Base-by-base conservation (phyloP, 1,140 invertebrate genomes). In the Pseudomyrmex sp. region DNA sequence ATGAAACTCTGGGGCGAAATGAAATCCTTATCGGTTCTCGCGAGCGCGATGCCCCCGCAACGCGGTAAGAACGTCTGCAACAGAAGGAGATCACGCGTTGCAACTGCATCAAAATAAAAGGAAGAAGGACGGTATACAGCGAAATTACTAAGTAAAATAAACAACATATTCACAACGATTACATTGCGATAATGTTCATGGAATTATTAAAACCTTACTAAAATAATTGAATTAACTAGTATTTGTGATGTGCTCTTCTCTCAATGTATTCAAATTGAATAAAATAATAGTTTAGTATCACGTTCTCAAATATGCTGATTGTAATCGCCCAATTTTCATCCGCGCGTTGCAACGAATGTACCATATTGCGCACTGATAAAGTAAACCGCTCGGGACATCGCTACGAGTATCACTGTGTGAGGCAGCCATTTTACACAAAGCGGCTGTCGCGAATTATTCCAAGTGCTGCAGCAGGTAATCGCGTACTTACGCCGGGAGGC, bases 1-100 rank as follows among this genome's bases (percentile, higher is more conserved):
- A 93, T 92, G 92, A 92, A 93, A 92, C 89, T 89, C 88, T 77
- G 75, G 50, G 58, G 90, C 90, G 89, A 91, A 93, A 93, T 91
- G 91, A 92, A 92, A 93, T 91, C 87, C 92, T 92, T 93, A 93
- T 92, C 91, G 83, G 75, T 85, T 89, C 5, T 35, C 86, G 69
- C 66, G 75, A 70, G 72, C 59, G 63, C 85, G 20, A 70, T 52
- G 65, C 54, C 68, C 48, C 54, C 65, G 20, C 18, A 61, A 26
- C 12, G 58, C 58, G 7, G 44, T 48, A 56, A 70, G 68, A 63
- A 66, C 59, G 15, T 69, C 13, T n/a, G 70, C 18, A 2, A 54
- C 63, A 44, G n/a, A 61, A 26, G 15, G 9, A 15, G 15, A 12
- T 13, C 18, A 20, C 48, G 9, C 18, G 23, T 50, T 13, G 18